Percentiles rank a stretch among this genome's conserved stretches.
Evolutionary conservation across 2,888 invertebrate species (phyloP).

Genomic region (Nomada lathburiana): DNA sequence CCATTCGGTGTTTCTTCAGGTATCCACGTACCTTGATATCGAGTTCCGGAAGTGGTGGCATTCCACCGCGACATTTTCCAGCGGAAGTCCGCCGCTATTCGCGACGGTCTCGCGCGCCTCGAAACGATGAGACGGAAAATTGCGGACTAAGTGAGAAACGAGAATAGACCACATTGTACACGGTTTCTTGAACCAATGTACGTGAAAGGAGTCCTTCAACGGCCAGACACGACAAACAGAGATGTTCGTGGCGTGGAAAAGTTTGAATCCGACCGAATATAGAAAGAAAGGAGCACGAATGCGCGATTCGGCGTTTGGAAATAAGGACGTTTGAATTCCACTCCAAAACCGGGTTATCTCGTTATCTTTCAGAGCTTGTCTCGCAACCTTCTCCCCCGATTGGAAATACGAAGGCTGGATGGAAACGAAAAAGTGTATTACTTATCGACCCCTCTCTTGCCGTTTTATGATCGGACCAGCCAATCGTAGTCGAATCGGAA

Average conservation of each 20-base stretch:
- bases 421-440: slow-evolving; percentile 71
- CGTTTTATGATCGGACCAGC: slow-evolving; percentile 37
- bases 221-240: slow-evolving; percentile 18
- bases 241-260: slow-evolving; percentile 37
- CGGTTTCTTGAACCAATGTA: slow-evolving; percentile 3
- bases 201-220: slow-evolving; percentile 8
- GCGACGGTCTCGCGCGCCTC: slow-evolving; percentile 12
- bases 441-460: slow-evolving; percentile 69
- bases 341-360: slow-evolving; percentile 77
- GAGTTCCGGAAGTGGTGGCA: slow-evolving; percentile 5
- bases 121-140: slow-evolving; percentile 46
- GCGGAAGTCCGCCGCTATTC: slow-evolving; percentile 4
- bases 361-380: slow-evolving; percentile 76
- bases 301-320: slow-evolving; percentile 70
- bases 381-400: slow-evolving; percentile 55
- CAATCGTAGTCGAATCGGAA: slow-evolving; percentile 50
- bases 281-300: neutral
- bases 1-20: neutral
- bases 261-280: slow-evolving; percentile 34
- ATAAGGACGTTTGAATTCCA: slow-evolving; percentile 80
- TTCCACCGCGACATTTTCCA: slow-evolving; percentile 26
- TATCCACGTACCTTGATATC: neutral
- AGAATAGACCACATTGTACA: slow-evolving; percentile 41
- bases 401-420: slow-evolving; percentile 16
- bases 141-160: slow-evolving; percentile 54